Evolutionary conservation across 2,888 invertebrate genomes (phyloP), one percentile per base, ranked within the genome.

Genomic region (Eupelmus urozonus): DNA sequence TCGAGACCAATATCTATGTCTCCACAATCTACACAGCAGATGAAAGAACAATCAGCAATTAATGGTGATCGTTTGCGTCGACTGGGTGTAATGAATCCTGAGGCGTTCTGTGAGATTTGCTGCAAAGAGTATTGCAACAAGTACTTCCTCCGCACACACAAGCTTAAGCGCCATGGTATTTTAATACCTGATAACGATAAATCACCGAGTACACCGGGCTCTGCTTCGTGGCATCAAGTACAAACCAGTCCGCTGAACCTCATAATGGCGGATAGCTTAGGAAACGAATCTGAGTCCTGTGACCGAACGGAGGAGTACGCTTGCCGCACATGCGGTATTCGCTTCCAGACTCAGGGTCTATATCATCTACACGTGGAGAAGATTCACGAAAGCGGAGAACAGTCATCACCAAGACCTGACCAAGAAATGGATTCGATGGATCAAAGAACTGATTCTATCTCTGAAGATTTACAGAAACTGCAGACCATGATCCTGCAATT

Each of bases 61-160:
- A 93, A 94, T 72, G 93, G 92, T 2, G 96, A 96, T 76, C 94
- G 94, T 69, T 90, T 96, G 45, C 92, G 95, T 29, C 93, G 95
- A 76, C 91, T 96, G 76, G 96, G 96, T 49, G 95, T 96, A 42
- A 92, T 94, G 84, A 95, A 95, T 89, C 95, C 95, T 0, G 96
- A 97, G 86, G 96, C 96, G n/a, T 97, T 96, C 89, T 97, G 97
- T 90, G 96, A 97, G 89, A 93, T 97, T 78, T 97, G 97, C 89
- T 95, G 96, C 90, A 96, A 97, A 88, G 97, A 97, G 89, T 97
- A 97, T 88, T 96, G 96, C 89, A 97, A 97, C 88, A 97, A 97
- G 89, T 97, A 97, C 88, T 97, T 97, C 87, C 91, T 98, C 57
- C 92, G 96, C 71, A 96, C 96, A 63, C 98, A 98, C 90, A 96